Percentiles rank a stretch among this genome's conserved stretches.
Conservation (phyloP, 2,113 vertebrate species). For the Casuarius casuarius region DNA sequence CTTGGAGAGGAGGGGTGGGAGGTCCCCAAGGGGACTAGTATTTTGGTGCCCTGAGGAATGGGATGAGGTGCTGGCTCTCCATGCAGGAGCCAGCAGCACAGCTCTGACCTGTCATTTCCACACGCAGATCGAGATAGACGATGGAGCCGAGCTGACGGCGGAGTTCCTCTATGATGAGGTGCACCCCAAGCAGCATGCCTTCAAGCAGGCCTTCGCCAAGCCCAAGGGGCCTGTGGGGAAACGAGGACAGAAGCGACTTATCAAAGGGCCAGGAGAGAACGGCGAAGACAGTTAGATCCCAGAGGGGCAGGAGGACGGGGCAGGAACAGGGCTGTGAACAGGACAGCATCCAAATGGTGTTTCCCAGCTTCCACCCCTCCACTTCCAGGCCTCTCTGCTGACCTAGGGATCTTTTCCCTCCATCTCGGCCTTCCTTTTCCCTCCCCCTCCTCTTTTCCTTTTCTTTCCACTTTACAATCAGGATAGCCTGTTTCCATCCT, state of each 20-base stretch:
- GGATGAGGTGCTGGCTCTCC: no score
- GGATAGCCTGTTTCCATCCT: slow-evolving; percentile 23
- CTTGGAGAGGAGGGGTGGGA: fast-evolving
- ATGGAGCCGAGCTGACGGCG: slow-evolving; percentile 89
- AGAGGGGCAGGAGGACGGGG: not conserved
- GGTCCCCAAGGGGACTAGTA: not conserved
- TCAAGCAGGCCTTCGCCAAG: slow-evolving; percentile 95
- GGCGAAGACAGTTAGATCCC: slow-evolving; percentile 89
- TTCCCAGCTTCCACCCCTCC: not conserved
- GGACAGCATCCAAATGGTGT: slow-evolving; percentile 25
- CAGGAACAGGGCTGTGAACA: not conserved
- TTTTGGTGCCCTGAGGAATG: not conserved
- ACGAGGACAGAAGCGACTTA: slow-evolving; percentile 94
- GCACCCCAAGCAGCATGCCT: slow-evolving; percentile 94
- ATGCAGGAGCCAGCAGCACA: not conserved
- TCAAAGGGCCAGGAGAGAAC: slow-evolving; percentile 90
- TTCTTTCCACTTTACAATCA: slow-evolving; percentile 47
- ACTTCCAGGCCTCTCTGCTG: slow-evolving; percentile 30
- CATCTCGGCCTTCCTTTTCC: not conserved
- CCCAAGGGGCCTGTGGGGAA: slow-evolving; percentile 95
- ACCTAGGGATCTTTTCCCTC: slow-evolving; percentile 39
- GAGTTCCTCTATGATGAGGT: slow-evolving; percentile 97
- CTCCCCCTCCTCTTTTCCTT: not conserved
- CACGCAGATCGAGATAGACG: slow-evolving; percentile 92
- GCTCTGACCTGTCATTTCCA: fast-evolving